These are phyloP conservation scores for Thermophis baileyi DNA, from an alignment of 2,113 vertebrate species.

Conservation along the genomic window DNA sequence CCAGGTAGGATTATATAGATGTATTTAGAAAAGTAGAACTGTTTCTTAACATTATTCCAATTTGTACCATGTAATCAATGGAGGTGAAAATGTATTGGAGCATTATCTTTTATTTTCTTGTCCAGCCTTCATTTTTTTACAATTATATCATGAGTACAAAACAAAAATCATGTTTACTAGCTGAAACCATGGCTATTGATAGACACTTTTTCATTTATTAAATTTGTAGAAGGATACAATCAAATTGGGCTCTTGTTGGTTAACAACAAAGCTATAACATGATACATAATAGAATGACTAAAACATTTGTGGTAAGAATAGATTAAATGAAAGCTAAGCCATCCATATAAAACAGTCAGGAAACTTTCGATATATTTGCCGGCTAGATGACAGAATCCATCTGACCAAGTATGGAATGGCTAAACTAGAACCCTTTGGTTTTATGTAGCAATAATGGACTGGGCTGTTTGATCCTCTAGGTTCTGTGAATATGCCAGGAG, in stretches of 20 bases:
- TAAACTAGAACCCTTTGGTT: background rate
- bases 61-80: background rate
- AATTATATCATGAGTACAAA: background rate
- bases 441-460: background rate
- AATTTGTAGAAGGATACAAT: background rate
- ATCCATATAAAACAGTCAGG: background rate
- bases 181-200: background rate
- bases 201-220: background rate
- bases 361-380: background rate
- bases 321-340: background rate
- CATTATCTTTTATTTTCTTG: background rate
- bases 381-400: background rate
- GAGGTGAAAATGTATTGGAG: background rate
- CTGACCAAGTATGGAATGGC: background rate
- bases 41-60: background rate
- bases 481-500: background rate
- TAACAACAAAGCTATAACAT: background rate
- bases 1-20: slow-evolving; percentile 76
- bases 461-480: background rate
- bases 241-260: background rate
- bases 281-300: background rate
- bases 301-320: background rate
- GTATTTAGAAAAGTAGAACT: background rate
- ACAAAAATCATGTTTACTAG: background rate
- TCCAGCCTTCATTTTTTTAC: background rate